phyloP scores from a whole-genome alignment of 2,888 invertebrate genomes.

The Liopterus haemorrhoidalis region DNA sequence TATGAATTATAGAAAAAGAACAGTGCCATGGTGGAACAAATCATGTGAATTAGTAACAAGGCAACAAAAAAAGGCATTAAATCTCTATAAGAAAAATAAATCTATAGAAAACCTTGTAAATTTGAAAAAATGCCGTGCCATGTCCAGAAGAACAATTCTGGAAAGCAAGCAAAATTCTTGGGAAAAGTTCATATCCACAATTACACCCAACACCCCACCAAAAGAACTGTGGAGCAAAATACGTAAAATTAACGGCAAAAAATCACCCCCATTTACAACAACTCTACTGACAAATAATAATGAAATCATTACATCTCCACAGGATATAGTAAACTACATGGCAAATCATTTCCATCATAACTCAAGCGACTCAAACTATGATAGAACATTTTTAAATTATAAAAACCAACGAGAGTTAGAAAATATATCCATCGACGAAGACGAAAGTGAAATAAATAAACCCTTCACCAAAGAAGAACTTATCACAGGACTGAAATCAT shows the following conservation, averaged over 20 bases:
- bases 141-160: constrained; percentile 1
- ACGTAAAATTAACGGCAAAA: too few relatives aligned
- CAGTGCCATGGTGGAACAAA: constrained; percentile 1
- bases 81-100: not conserved
- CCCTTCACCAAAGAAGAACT: too few relatives aligned
- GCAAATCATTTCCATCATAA: too few relatives aligned
- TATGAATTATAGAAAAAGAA: not conserved
- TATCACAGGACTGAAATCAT: not conserved
- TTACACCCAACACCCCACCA: not conserved
- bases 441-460: not conserved
- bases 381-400: not conserved
- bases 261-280: too few relatives aligned
- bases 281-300: too few relatives aligned
- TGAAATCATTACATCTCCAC: too few relatives aligned
- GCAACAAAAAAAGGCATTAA: not conserved
- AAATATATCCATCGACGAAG: too few relatives aligned
- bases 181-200: not conserved
- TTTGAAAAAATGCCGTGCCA: constrained; percentile 1
- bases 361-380: too few relatives aligned
- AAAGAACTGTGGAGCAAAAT: constrained; percentile 7
- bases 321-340: too few relatives aligned
- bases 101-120: constrained; percentile 1
- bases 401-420: not conserved
- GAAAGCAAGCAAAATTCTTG: not conserved
- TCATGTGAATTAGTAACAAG: not conserved